Evolutionary conservation across 2,113 vertebrate genomes (phyloP).

Genomic region (Nibea coibor): DNA sequence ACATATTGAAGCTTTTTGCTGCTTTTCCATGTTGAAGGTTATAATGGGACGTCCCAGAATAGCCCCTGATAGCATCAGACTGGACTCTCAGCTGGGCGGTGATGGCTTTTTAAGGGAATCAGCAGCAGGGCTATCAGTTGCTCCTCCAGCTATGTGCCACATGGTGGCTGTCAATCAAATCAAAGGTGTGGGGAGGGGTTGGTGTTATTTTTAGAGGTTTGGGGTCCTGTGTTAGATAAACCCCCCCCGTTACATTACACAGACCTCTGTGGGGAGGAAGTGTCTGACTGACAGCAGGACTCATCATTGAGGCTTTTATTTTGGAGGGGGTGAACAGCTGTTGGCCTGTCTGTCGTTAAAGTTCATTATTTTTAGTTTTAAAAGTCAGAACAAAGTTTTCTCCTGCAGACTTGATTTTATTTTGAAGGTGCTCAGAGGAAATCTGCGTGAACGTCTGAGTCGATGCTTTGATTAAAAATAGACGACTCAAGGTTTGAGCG

Average conservation of each 20-base stretch:
- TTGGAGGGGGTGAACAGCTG: constrained; percentile 50
- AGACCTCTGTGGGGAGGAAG: constrained; percentile 1
- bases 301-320: constrained; percentile 33
- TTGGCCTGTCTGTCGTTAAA: background rate
- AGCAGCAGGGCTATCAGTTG: constrained; percentile 90
- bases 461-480: background rate
- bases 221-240: constrained; percentile 85
- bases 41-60: constrained; percentile 91
- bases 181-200: constrained; percentile 22
- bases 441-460: too few relatives aligned
- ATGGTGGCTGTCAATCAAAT: constrained; percentile 96
- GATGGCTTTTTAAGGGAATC: constrained; percentile 99
- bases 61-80: constrained; percentile 91
- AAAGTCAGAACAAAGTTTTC: background rate
- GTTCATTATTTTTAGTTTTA: background rate
- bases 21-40: constrained; percentile 85
- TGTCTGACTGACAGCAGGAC: constrained; percentile 33
- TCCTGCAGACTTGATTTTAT: background rate
- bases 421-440: background rate
- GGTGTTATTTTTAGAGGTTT: constrained; percentile 89
- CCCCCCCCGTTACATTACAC: constrained; percentile 7
- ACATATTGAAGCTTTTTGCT: background rate
- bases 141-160: constrained; percentile 90
- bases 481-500: background rate
- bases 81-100: constrained; percentile 85